A percentile compares a stretch with the other conserved stretches of the same genome.
Conservation (phyloP, 2,888 invertebrate species). For the Malthinus seriepunctatus region DNA sequence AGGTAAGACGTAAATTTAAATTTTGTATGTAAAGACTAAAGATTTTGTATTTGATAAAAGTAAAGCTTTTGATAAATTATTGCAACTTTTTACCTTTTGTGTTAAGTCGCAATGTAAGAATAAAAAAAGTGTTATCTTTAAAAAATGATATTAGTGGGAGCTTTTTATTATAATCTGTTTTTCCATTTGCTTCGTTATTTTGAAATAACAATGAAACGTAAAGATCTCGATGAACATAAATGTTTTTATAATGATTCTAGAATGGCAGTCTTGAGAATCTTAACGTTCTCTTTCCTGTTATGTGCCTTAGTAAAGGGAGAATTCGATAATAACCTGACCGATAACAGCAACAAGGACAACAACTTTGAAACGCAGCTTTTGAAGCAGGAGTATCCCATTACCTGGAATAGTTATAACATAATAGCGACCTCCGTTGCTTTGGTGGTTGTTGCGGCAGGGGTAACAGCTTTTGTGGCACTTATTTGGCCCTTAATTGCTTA, state of each 20-base stretch:
- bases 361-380: constrained; percentile 13
- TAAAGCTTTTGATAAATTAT: no score
- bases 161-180: constrained; percentile 9
- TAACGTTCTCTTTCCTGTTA: constrained; percentile 19
- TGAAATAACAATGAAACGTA: constrained; percentile 15
- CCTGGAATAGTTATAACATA: constrained; percentile 39
- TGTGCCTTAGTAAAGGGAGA: constrained; percentile 9
- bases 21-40: no score
- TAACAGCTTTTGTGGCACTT: constrained; percentile 39
- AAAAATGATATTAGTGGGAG: constrained; percentile 4
- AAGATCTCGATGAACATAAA: constrained; percentile 17
- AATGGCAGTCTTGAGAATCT: constrained; percentile 15
- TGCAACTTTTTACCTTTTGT: no score
- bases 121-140: neutral
- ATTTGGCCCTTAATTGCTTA: constrained; percentile 45
- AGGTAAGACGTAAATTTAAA: no score
- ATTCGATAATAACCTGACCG: constrained; percentile 21
- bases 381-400: constrained; percentile 20
- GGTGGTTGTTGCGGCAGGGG: constrained; percentile 41
- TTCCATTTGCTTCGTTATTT: constrained; percentile 13
- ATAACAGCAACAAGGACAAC: constrained; percentile 17
- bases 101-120: no score
- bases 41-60: no score
- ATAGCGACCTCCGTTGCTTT: constrained; percentile 37
- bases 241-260: constrained; percentile 18